These are phyloP conservation scores for Hystrix brachyura DNA, from an alignment of 2,113 vertebrate species.

Conservation along the genomic window DNA sequence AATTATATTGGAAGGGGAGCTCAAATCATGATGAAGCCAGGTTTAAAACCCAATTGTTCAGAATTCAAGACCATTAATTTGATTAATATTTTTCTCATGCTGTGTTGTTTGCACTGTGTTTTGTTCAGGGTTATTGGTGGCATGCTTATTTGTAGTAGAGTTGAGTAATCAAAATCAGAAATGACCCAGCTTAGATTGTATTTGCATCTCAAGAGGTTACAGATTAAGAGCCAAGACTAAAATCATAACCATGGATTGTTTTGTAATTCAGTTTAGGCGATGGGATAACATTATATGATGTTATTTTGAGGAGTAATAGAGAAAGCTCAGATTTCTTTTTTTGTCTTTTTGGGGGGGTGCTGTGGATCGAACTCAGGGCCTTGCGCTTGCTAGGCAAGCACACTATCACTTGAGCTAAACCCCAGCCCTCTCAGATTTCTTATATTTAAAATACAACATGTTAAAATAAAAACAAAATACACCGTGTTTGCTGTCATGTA, in stretches of 20 bases:
- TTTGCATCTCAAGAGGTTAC: neutral
- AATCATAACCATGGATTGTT: neutral
- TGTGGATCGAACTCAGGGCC: no score
- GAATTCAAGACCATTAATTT: constrained; percentile 20
- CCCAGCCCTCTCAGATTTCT: neutral
- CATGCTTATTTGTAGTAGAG: constrained; percentile 19
- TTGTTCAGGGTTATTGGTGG: constrained; percentile 27
- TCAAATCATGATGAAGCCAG: constrained; percentile 35
- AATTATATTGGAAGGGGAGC: neutral
- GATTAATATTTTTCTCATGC: constrained; percentile 25
- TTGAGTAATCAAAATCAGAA: constrained; percentile 62
- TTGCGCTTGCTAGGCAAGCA: no score
- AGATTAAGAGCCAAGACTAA: constrained; percentile 29
- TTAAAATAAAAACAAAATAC: neutral
- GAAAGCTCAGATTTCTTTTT: neutral
- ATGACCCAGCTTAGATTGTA: neutral
- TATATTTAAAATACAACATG: neutral
- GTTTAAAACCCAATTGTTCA: constrained; percentile 36
- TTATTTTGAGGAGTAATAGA: constrained; percentile 31
- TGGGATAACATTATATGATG: neutral
- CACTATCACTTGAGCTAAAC: no score
- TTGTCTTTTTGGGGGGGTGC: no score
- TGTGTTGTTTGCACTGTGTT: neutral
- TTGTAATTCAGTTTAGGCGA: neutral
- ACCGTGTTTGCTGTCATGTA: neutral